A percentile compares a stretch with the other conserved stretches of the same genome.
Evolutionary conservation across 1,140 invertebrate species (phyloP).

Genomic region (Lucilia cuprina): DNA sequence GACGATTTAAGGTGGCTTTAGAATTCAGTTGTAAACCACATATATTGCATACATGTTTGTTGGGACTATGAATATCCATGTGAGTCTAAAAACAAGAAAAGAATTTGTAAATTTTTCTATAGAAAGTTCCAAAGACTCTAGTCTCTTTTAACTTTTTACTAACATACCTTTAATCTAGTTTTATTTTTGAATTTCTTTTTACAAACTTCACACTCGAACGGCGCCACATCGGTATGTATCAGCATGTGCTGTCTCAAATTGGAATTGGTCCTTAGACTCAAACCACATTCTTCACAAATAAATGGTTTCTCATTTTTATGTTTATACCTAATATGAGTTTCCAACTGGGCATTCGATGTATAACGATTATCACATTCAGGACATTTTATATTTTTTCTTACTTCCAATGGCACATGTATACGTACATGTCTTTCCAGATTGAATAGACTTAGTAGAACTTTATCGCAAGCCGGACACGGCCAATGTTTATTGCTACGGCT

Average conservation of each 20-base stretch:
- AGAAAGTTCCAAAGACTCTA: background rate
- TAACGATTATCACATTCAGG: constrained; percentile 55
- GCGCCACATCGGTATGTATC: constrained; percentile 63
- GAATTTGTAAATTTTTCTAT: background rate
- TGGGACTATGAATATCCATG: constrained; percentile 63
- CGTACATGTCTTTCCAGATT: constrained; percentile 33
- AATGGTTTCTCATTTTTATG: constrained; percentile 64
- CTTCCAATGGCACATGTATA: constrained; percentile 39
- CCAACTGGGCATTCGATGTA: constrained; percentile 48
- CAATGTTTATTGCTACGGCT: constrained; percentile 39
- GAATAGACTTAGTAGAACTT: constrained; percentile 34
- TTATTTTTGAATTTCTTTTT: constrained; percentile 61
- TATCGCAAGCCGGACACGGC: constrained; percentile 54
- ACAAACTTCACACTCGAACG: constrained; percentile 64
- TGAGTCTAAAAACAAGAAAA: constrained; percentile 41
- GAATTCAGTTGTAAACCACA: constrained; percentile 65
- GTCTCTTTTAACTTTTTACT: background rate
- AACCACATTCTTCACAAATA: constrained; percentile 64
- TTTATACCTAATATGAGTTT: constrained; percentile 59
- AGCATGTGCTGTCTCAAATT: constrained; percentile 64
- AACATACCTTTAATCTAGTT: constrained; percentile 46
- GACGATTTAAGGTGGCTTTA: constrained; percentile 63
- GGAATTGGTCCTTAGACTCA: constrained; percentile 62
- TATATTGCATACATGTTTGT: constrained; percentile 64
- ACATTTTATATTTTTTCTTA: constrained; percentile 49